These are phyloP conservation scores for Ctenodactylus gundi DNA, from an alignment of 2,113 vertebrate genomes.

Conservation along the genomic window DNA sequence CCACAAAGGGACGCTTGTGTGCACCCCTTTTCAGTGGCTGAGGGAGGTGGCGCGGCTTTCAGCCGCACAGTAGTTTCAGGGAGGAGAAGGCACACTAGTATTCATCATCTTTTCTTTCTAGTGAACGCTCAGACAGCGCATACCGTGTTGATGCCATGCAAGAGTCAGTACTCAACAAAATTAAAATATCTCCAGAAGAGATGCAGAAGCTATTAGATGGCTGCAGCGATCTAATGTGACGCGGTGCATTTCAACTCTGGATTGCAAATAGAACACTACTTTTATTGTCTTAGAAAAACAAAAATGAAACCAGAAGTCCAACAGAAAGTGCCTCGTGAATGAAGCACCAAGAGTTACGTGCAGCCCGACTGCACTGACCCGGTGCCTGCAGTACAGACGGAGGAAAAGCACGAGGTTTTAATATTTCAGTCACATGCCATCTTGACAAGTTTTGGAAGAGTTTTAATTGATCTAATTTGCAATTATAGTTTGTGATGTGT, in stretches of 20 bases:
- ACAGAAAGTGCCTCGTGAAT: no score
- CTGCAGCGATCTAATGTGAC: not conserved
- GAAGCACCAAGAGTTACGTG: accelerated
- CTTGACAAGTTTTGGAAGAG: not conserved
- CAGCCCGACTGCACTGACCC: accelerated
- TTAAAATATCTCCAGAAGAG: not conserved
- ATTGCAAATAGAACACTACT: not conserved
- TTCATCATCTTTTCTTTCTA: no score
- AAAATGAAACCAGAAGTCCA: not conserved
- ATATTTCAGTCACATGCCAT: accelerated
- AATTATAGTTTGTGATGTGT: not conserved
- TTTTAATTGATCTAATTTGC: not conserved
- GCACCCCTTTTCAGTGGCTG: not conserved
- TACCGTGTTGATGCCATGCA: accelerated
- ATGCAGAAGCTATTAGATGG: not conserved
- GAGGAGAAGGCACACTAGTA: no score
- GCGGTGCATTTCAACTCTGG: not conserved
- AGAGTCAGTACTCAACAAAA: not conserved
- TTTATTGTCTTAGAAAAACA: not conserved
- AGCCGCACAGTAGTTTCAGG: accelerated
- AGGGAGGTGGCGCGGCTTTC: accelerated
- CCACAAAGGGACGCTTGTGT: not conserved
- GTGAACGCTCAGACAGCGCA: accelerated
- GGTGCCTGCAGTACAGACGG: accelerated
- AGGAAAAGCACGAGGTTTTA: accelerated